Evolutionary conservation across 2,888 invertebrate species (phyloP).

Genomic region (Gasteruption jaculator): DNA sequence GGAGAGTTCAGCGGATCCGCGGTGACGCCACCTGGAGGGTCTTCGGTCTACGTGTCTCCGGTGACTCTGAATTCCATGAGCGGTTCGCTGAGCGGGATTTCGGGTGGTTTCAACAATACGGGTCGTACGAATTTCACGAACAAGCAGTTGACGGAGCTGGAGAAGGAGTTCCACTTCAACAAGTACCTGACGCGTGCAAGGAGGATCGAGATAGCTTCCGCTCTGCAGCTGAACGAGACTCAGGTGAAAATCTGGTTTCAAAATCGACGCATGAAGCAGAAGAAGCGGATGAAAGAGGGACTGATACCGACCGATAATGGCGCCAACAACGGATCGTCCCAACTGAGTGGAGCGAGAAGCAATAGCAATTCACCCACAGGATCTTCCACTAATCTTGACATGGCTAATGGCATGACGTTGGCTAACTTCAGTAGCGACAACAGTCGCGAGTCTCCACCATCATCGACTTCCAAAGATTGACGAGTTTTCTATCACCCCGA

Average conservation of each 20-base stretch:
- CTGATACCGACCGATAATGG: slow-evolving; percentile 64
- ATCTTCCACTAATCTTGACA: slow-evolving; percentile 38
- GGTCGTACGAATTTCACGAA: slow-evolving; percentile 99
- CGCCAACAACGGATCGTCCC: slow-evolving; percentile 20
- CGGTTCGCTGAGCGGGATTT: slow-evolving; percentile 32
- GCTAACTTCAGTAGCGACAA: slow-evolving; percentile 62
- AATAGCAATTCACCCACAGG: slow-evolving; percentile 48
- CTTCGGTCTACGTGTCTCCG: slow-evolving; percentile 30
- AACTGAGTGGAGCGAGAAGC: slow-evolving; percentile 45
- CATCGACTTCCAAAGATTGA: slow-evolving; percentile 41
- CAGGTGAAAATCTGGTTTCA: slow-evolving; percentile 99
- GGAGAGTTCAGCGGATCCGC: slow-evolving; percentile 37
- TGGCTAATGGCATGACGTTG: slow-evolving; percentile 30
- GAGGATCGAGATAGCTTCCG: slow-evolving; percentile 95
- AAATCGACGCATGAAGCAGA: slow-evolving; percentile 97
- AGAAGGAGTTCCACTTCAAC: slow-evolving; percentile 99
- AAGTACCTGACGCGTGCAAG: slow-evolving; percentile 96
- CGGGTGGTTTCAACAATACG: slow-evolving; percentile 65
- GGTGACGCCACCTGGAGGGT: slow-evolving; percentile 25
- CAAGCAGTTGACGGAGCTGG: slow-evolving; percentile 97
- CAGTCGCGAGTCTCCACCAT: slow-evolving; percentile 63
- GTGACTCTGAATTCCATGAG: slow-evolving; percentile 34
- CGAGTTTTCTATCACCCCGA: slow-evolving; percentile 26
- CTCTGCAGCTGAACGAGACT: slow-evolving; percentile 93
- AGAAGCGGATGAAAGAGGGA: slow-evolving; percentile 94